Conservation (phyloP, 2,113 vertebrate genomes). For the Onychorhynchus coronatus region DNA sequence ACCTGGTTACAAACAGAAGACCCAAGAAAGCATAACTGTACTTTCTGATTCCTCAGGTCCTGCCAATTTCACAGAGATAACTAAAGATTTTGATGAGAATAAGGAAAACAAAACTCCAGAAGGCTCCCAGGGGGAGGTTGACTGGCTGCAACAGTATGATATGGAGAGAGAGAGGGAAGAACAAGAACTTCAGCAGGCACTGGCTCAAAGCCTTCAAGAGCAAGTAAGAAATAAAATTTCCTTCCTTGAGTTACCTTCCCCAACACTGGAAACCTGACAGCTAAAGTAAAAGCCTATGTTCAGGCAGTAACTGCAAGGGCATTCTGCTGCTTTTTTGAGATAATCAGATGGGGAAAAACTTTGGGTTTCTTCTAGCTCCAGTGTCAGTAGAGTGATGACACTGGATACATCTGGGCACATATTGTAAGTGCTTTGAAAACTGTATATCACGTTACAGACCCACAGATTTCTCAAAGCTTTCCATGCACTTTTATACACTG, state of each 20-base stretch:
- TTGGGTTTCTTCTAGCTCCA: not conserved
- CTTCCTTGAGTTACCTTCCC: not conserved
- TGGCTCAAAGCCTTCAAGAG: conserved; percentile 97
- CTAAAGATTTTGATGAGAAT: conserved; percentile 94
- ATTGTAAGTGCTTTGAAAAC: not conserved
- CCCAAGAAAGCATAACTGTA: not conserved
- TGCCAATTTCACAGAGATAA: conserved; percentile 74
- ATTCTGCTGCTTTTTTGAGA: not conserved
- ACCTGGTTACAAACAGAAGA: not conserved
- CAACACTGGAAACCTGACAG: not conserved
- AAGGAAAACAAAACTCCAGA: conserved; percentile 99
- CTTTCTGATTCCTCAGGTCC: conserved; percentile 67
- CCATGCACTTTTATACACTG: not conserved
- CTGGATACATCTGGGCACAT: not conserved
- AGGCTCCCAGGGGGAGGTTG: conserved; percentile 85
- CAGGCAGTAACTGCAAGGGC: not conserved
- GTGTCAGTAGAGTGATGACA: not conserved
- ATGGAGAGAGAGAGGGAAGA: conserved; percentile 94
- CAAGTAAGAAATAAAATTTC: conserved; percentile 80
- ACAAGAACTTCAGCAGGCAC: conserved; percentile 94
- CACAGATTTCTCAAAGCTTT: not conserved
- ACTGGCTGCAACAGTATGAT: conserved; percentile 95
- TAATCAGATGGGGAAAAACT: not conserved
- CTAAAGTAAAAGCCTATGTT: not conserved
- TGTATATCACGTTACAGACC: not conserved